A percentile compares a stretch with the other conserved stretches of the same genome.
Conservation (phyloP, 1,140 invertebrate species). For the Drosophila bocki region DNA sequence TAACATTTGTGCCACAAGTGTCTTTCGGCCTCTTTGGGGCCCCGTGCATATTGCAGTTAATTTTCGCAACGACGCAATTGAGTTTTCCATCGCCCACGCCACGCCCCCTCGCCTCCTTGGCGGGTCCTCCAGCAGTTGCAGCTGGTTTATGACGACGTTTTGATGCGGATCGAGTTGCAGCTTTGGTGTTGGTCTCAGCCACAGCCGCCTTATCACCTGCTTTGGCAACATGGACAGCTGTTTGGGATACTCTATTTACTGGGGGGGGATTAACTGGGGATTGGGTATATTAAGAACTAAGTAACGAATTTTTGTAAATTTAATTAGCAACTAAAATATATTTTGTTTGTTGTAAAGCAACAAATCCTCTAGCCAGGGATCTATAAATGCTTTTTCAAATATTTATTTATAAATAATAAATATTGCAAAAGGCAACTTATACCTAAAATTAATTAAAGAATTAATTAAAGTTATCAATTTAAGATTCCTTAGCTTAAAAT, state of each 20-base stretch:
- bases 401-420: no score
- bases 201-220: constrained; percentile 70
- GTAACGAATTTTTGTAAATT: no score
- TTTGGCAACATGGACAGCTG: constrained; percentile 47
- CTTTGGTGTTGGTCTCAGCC: background rate
- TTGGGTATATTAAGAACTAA: no score
- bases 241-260: constrained; percentile 40
- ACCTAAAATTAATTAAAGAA: background rate
- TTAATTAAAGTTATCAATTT: background rate
- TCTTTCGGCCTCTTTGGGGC: constrained; percentile 30
- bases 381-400: no score
- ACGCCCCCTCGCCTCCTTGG: constrained; percentile 52
- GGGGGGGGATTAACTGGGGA: background rate
- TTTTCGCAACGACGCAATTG: constrained; percentile 79
- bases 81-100: constrained; percentile 61
- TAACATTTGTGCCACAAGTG: constrained; percentile 63
- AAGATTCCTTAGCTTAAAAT: background rate
- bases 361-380: no score
- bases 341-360: no score
- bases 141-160: constrained; percentile 75
- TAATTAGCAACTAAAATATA: no score
- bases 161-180: constrained; percentile 33
- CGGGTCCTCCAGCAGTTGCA: constrained; percentile 33
- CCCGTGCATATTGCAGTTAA: constrained; percentile 64
- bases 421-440: no score